phyloP scores from a whole-genome alignment of 1,140 invertebrate species.

The Aphis craccivora region DNA sequence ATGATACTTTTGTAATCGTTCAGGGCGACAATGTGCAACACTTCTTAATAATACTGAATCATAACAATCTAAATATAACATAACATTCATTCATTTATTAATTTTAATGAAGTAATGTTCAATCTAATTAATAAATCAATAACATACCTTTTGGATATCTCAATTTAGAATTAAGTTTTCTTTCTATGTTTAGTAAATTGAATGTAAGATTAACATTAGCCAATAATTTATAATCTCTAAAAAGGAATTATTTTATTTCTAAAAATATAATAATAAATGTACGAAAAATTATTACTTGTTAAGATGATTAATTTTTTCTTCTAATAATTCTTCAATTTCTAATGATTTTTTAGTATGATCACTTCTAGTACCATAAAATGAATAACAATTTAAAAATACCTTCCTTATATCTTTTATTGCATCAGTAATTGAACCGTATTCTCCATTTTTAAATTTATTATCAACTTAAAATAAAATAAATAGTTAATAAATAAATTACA shows the following conservation, averaged over 20 bases:
- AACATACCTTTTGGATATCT: conserved; percentile 23
- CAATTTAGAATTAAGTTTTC: background rate
- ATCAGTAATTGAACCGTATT: conserved; percentile 65
- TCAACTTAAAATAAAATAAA: conserved; percentile 64
- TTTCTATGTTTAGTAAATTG: conserved; percentile 26
- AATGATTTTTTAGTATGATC: conserved; percentile 66
- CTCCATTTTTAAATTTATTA: conserved; percentile 64
- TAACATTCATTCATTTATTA: background rate
- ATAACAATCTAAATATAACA: conserved; percentile 55
- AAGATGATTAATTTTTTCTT: conserved; percentile 66
- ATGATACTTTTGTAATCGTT: conserved; percentile 44
- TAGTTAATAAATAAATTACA: background rate
- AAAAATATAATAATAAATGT: background rate
- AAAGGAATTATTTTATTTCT: background rate
- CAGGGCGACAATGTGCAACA: conserved; percentile 48
- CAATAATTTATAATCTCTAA: background rate
- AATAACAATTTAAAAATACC: conserved; percentile 68
- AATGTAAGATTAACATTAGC: conserved; percentile 26
- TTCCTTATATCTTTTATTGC: conserved; percentile 67
- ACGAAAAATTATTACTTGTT: conserved; percentile 63
- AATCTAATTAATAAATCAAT: background rate
- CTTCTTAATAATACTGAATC: conserved; percentile 31
- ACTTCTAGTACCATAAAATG: conserved; percentile 67
- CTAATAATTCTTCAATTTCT: conserved; percentile 66
- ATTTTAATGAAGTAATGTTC: background rate